Evolutionary conservation across 2,888 invertebrate genomes (phyloP).

Genomic region (Ophion obscuratus): DNA sequence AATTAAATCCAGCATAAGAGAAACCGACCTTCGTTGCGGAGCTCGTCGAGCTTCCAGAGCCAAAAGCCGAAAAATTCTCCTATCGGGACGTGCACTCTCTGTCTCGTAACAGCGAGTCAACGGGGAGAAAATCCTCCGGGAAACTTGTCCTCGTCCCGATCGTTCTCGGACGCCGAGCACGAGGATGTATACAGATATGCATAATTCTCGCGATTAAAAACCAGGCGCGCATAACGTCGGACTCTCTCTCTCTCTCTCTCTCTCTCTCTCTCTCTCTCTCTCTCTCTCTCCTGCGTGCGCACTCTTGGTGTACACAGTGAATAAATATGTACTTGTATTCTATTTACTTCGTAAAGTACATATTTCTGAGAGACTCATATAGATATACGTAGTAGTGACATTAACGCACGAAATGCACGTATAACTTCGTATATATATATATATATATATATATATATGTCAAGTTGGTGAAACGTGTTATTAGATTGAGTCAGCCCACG

Average conservation of each 20-base stretch:
- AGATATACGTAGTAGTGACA: conserved; percentile 38
- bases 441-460: conserved; percentile 30
- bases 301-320: background rate
- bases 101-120: background rate
- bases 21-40: no score
- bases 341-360: conserved; percentile 18
- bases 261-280: background rate
- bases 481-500: conserved; percentile 80
- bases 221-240: background rate
- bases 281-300: background rate
- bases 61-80: no score
- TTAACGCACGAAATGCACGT: conserved; percentile 34
- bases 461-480: conserved; percentile 76
- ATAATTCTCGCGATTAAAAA: background rate
- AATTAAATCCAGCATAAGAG: no score
- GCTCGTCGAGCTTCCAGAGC: no score
- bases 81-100: background rate
- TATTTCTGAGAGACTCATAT: conserved; percentile 25
- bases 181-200: background rate
- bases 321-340: conserved; percentile 37
- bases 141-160: background rate
- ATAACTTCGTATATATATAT: background rate
- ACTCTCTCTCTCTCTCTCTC: background rate
- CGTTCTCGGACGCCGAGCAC: background rate
- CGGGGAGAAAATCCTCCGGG: background rate